Evolutionary conservation across 2,797 vertebrate genomes (phyloP).

Genomic region (Halcyon chelicuti): DNA sequence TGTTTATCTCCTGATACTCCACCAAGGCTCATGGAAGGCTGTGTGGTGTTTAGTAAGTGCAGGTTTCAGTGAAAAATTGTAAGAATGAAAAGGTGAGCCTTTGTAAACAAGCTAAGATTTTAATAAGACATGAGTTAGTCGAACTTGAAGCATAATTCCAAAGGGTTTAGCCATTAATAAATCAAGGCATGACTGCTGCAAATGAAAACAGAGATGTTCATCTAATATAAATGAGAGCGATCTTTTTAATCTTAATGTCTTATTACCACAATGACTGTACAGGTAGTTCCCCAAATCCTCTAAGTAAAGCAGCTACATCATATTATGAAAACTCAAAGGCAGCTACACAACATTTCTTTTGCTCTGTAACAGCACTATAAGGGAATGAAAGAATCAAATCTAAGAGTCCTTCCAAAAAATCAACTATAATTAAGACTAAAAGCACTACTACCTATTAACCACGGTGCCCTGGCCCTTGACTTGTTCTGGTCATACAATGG

Average conservation of each 20-base stretch:
- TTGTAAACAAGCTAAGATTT: neutral
- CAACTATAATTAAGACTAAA: neutral
- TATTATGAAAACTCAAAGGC: neutral
- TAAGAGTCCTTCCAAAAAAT: neutral
- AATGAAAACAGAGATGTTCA: neutral
- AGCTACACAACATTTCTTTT: neutral
- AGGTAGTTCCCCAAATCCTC: neutral
- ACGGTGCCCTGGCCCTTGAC: neutral
- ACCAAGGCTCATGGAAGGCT: neutral
- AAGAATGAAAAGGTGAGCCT: neutral
- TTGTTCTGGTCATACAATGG: neutral
- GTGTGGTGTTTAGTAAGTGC: too few relatives aligned
- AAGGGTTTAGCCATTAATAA: neutral
- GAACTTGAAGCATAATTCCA: neutral
- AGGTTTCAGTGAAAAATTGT: neutral
- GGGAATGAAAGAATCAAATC: neutral
- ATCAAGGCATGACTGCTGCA: neutral
- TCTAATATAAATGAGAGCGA: neutral
- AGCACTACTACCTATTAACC: neutral
- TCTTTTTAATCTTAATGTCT: neutral
- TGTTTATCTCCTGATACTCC: neutral
- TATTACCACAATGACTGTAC: neutral
- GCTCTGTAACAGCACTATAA: neutral
- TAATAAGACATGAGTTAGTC: neutral
- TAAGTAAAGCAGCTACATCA: neutral